Percentiles rank a stretch among this genome's conserved stretches.
phyloP scores from a whole-genome alignment of 2,113 vertebrate species.

The Solea solea region DNA sequence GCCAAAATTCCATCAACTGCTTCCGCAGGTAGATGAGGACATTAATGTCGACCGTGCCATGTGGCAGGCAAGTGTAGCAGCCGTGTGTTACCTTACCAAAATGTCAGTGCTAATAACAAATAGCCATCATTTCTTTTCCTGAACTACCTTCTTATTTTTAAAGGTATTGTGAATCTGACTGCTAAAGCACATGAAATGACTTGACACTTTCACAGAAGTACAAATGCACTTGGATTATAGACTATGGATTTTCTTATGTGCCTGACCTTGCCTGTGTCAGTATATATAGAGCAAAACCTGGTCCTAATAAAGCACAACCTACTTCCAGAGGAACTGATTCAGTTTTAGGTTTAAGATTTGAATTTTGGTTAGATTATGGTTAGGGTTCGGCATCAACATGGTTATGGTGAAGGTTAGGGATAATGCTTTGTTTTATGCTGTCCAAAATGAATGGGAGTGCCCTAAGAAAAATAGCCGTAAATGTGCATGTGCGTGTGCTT shows the following conservation, averaged over 20 bases:
- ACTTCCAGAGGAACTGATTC: no score
- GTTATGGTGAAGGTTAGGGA: no score
- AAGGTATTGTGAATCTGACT: constrained; percentile 41
- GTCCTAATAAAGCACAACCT: no score
- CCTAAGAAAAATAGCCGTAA: no score
- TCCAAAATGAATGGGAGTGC: no score
- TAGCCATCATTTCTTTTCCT: no score
- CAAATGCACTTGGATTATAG: constrained; percentile 41
- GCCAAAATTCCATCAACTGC: background rate
- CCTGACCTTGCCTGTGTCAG: constrained; percentile 59
- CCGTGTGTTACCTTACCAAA: background rate
- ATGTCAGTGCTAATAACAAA: constrained; percentile 10
- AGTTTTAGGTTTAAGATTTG: no score
- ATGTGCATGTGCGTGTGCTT: constrained; percentile 15
- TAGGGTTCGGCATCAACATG: no score
- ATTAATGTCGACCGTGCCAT: background rate
- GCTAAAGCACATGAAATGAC: constrained; percentile 60
- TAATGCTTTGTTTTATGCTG: no score
- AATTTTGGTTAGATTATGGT: no score
- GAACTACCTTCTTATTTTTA: no score
- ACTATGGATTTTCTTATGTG: constrained; percentile 45
- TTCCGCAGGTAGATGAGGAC: background rate
- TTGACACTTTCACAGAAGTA: constrained; percentile 68
- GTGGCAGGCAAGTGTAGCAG: background rate
- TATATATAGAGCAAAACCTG: background rate